Conservation (phyloP, 2,888 invertebrate genomes). For the Oscheius myriophilus region DNA sequence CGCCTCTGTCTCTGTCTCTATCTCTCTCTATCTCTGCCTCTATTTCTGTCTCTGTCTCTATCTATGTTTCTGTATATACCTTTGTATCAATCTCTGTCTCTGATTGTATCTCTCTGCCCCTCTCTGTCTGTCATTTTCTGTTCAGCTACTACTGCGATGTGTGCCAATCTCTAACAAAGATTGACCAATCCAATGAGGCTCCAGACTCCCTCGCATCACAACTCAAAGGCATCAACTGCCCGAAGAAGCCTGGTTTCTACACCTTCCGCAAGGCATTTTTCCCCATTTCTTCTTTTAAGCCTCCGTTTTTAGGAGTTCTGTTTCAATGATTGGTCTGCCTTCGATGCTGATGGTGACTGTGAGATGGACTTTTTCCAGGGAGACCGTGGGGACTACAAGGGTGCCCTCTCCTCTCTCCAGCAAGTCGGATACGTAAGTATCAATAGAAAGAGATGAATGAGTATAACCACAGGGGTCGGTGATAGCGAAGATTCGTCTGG, state of each 20-base stretch:
- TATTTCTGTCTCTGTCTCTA: too few relatives aligned
- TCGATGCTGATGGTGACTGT: slow-evolving; percentile 69
- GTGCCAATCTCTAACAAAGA: slow-evolving; percentile 64
- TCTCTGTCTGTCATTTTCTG: slow-evolving; percentile 7
- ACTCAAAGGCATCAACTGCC: slow-evolving; percentile 67
- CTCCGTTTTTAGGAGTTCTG: slow-evolving; percentile 60
- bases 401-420: slow-evolving; percentile 65
- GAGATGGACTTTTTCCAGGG: slow-evolving; percentile 68
- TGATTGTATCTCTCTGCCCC: too few relatives aligned
- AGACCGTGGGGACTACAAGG: slow-evolving; percentile 65
- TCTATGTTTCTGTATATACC: too few relatives aligned
- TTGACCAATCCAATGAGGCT: slow-evolving; percentile 46
- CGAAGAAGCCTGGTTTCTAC: slow-evolving; percentile 63
- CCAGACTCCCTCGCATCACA: slow-evolving; percentile 52
- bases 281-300: too few relatives aligned
- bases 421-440: slow-evolving; percentile 69
- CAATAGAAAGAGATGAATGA: neutral
- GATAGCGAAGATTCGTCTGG: slow-evolving; percentile 69
- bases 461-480: slow-evolving; percentile 65
- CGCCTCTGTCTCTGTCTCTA: too few relatives aligned
- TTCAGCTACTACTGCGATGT: slow-evolving; percentile 70
- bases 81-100: too few relatives aligned
- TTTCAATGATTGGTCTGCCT: slow-evolving; percentile 70
- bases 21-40: neutral
- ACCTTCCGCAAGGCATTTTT: slow-evolving; percentile 62